Percentiles rank a stretch among this genome's conserved stretches.
Evolutionary conservation across 2,888 invertebrate species (phyloP).

Genomic region (Priocnemis perturbator): DNA sequence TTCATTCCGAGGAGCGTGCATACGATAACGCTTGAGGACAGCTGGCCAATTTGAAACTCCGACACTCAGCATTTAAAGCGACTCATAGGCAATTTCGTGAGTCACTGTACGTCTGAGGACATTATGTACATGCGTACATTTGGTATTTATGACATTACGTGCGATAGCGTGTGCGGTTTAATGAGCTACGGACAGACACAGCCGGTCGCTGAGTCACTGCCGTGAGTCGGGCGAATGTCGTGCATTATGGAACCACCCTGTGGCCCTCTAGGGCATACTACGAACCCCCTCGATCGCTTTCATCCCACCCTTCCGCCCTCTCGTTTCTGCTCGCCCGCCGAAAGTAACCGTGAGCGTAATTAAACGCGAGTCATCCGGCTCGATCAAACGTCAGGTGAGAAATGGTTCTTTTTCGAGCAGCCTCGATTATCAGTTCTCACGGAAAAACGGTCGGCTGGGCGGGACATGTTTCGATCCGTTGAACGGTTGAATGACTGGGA

Average conservation of each 20-base stretch:
- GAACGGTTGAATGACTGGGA: too few relatives aligned
- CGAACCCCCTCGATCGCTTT: constrained; percentile 27
- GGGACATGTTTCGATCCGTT: too few relatives aligned
- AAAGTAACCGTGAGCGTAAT: background rate
- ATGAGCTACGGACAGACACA: constrained; percentile 63
- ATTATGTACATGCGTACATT: constrained; percentile 41
- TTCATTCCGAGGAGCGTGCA: too few relatives aligned
- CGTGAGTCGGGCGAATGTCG: constrained; percentile 41
- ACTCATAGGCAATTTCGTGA: too few relatives aligned
- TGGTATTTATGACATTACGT: constrained; percentile 55
- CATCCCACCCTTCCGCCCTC: constrained; percentile 25
- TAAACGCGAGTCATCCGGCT: constrained; percentile 3
- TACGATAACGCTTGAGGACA: too few relatives aligned
- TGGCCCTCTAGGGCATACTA: constrained; percentile 44
- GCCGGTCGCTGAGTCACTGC: constrained; percentile 66
- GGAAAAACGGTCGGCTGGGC: too few relatives aligned
- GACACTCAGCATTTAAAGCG: too few relatives aligned
- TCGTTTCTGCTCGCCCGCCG: background rate
- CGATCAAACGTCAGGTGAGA: constrained; percentile 2
- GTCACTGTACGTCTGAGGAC: too few relatives aligned
- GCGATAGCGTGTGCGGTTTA: constrained; percentile 59
- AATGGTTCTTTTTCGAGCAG: background rate
- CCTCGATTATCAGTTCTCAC: constrained; percentile 1
- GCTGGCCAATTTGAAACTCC: too few relatives aligned
- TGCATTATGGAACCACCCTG: constrained; percentile 52